These are phyloP conservation scores for Tautogolabrus adspersus DNA, from an alignment of 2,113 vertebrate species.

Conservation along the genomic window DNA sequence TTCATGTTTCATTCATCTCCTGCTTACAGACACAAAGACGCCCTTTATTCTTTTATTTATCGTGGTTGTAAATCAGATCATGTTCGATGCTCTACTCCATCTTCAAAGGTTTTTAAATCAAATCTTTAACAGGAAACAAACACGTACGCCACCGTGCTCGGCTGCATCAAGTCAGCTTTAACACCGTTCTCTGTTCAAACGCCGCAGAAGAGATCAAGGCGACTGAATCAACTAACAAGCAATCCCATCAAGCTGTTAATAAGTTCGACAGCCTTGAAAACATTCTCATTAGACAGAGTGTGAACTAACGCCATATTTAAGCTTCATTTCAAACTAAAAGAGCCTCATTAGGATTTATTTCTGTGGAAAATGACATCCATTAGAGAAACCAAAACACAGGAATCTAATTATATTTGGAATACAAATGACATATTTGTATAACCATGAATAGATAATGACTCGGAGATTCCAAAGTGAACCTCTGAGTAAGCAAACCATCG, in stretches of 20 bases:
- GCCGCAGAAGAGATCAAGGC: neutral
- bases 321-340: neutral
- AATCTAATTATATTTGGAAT: neutral
- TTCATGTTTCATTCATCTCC: conserved; percentile 6
- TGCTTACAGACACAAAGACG: neutral
- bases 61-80: neutral
- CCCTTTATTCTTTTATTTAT: conserved; percentile 12
- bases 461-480: no score
- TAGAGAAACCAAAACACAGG: no score
- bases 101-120: neutral
- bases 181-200: neutral
- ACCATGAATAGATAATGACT: neutral
- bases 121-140: neutral
- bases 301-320: neutral
- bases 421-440: neutral
- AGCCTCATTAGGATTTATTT: no score
- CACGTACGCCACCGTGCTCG: neutral
- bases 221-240: neutral
- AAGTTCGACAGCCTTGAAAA: neutral
- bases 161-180: neutral
- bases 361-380: no score
- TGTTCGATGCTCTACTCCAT: neutral
- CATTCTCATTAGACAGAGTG: no score
- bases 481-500: no score
- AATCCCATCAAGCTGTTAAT: neutral